These are phyloP conservation scores for Cariama cristata DNA, from an alignment of 2,113 vertebrate species.

Conservation along the genomic window DNA sequence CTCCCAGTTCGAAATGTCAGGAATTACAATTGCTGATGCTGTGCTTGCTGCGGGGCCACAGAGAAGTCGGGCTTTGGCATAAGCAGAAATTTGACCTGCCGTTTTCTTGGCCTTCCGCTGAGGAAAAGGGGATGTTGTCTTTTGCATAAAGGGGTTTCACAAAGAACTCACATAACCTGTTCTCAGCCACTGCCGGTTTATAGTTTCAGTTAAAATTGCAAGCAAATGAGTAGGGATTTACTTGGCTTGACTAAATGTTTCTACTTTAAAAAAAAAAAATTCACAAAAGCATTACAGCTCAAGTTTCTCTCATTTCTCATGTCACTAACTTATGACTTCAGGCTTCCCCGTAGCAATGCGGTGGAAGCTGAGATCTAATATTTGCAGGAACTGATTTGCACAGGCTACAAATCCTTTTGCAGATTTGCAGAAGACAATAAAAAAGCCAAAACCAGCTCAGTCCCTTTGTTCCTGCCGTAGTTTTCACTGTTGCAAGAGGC, in stretches of 20 bases:
- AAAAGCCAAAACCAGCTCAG: not conserved
- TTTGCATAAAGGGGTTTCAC: not conserved
- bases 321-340: not conserved
- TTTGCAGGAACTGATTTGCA: not conserved
- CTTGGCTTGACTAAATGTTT: not conserved
- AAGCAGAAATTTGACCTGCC: constrained; percentile 17
- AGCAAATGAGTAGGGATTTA: not conserved
- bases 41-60: not conserved
- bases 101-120: not conserved
- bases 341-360: not conserved
- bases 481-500: not conserved
- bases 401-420: not conserved
- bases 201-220: not conserved
- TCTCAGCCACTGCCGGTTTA: not conserved
- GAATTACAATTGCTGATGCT: not conserved
- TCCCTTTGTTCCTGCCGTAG: not conserved
- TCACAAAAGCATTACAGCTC: not conserved
- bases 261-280: not conserved
- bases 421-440: not conserved
- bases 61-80: not conserved
- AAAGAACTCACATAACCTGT: constrained; percentile 1
- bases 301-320: not conserved
- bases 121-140: not conserved
- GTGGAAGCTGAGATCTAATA: not conserved
- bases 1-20: not conserved